phyloP scores from a whole-genome alignment of 2,113 vertebrate species.

The Talpa occidentalis region DNA sequence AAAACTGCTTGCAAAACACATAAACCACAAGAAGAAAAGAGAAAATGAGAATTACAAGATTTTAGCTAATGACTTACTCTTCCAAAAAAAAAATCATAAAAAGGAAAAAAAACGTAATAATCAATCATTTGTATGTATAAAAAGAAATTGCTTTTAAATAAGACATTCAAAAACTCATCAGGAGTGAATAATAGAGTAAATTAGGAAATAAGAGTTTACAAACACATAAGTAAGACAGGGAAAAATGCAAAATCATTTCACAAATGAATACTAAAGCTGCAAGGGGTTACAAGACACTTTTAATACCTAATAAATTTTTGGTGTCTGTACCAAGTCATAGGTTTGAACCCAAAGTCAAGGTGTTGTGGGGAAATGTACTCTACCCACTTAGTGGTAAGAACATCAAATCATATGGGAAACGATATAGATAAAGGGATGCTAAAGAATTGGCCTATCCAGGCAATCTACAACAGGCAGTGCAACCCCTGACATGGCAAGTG shows the following conservation, averaged over 20 bases:
- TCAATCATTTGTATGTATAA: not conserved
- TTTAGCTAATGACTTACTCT: not conserved
- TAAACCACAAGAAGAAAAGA: not conserved
- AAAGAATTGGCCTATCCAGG: not conserved
- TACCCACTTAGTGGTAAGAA: not conserved
- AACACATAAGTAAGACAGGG: not conserved
- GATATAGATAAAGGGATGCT: not conserved
- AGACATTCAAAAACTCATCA: not conserved
- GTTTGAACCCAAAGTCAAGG: too few relatives aligned
- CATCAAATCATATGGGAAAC: not conserved
- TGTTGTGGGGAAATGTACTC: not conserved
- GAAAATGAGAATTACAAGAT: not conserved
- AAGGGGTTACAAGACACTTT: too few relatives aligned
- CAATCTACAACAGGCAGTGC: not conserved
- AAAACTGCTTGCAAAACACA: not conserved
- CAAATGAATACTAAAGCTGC: not conserved
- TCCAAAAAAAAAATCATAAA: not conserved
- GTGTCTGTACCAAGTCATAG: not conserved
- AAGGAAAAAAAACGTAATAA: not conserved
- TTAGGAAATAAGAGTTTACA: not conserved
- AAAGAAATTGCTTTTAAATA: not conserved
- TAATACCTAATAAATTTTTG: too few relatives aligned
- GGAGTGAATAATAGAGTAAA: not conserved
- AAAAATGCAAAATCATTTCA: not conserved
- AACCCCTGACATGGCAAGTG: too few relatives aligned